Evolutionary conservation across 2,113 vertebrate genomes (phyloP), one percentile per base, ranked within the genome.

Genomic region (Microcebus jonahi): DNA sequence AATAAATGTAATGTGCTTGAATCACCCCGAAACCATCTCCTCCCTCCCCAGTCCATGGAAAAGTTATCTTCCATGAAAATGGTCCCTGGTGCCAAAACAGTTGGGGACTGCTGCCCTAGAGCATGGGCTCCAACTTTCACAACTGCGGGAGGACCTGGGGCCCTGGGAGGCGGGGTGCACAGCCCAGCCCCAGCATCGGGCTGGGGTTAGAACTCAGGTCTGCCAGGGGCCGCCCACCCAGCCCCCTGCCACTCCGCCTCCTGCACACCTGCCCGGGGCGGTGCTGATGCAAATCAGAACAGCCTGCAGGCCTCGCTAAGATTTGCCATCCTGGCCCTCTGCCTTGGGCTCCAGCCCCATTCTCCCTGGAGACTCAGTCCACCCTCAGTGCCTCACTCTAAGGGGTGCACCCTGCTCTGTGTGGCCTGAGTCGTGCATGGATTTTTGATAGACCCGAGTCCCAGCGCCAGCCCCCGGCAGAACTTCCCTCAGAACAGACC

Each of bases 301-400:
- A 15, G n/a, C 65, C 42, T 0, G n/a, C 8, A 0, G 12, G 9
- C 2, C 25, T 4, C 31, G 2, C 31, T 36, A 29, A 12, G 7
- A 10, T 63, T 20, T 4, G 10, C 57, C 68, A 63, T 76, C 36
- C 79, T 11, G 5, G 8, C 31, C 0, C 1, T 29, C 63, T 71
- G 3, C 50, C 20, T 50, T 25, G 12, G 34, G 8, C 29, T 61
- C 50, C 65, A 91, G 29, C 29, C n/a, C 11, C 0, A 0, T 27
- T 20, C 3, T 12, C 27, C 8, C 14, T 34, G 2, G 0, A 27
- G 25, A 59, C 29, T 93, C 29, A 5, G 23, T 7, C 27, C 34
- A 6, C 21, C 21, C 45, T 67, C 27, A 25, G 45, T 3, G 1
- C 34, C 1, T 70, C 50, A 4, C 88, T 48, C 20, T 39, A 7